Evolutionary conservation across 2,797 vertebrate genomes (phyloP), one percentile per base, ranked within the genome.

Genomic region (Alca torda): DNA sequence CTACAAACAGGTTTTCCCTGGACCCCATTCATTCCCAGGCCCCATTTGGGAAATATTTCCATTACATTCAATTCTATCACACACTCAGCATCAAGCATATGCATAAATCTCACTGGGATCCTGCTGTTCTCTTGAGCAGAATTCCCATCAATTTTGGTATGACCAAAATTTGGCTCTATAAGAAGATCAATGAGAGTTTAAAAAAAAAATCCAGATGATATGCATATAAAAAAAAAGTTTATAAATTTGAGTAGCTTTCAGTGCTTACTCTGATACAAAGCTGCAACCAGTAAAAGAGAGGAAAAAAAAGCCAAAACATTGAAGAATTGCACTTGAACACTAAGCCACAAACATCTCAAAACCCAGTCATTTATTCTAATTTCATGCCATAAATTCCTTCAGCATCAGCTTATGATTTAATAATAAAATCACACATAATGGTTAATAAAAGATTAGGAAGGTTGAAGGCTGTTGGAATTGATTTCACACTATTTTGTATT

Each of bases 401-500:
- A 84, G 39, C 31, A 76, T 78, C 79, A 59, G 25, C 46, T 94
- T 91, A 79, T 53, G 37, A 81, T 84, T 97, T 92, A 92, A 73
- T 79, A 90, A 84, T 41, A 86, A 75, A 64, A 93, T 54, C 65
- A 93, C 30, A 91, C 87, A 93, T 84, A 86, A 79, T 45, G 59
- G 48, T 79, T 95, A 95, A 91, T 86, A 92, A 93, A 95, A 87
- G 73, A 93, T 89, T 86, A 96, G 65, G 76, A 78, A 82, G 43
- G 79, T 31, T 87, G 89, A 95, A 89, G 56, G 77, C 64, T 87
- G 64, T 59, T 91, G 46, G 69, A 94, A 97, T 70, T 94, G 77
- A 93, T 96, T 95, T 93, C 5, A 28, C 50, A 23, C 35, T 93
- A 54, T 65, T 93, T 84, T 50, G 64, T 90, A 90, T 75, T 96